These are phyloP conservation scores for Maccullochella peelii DNA, from an alignment of 2,113 vertebrate species.

Conservation along the genomic window DNA sequence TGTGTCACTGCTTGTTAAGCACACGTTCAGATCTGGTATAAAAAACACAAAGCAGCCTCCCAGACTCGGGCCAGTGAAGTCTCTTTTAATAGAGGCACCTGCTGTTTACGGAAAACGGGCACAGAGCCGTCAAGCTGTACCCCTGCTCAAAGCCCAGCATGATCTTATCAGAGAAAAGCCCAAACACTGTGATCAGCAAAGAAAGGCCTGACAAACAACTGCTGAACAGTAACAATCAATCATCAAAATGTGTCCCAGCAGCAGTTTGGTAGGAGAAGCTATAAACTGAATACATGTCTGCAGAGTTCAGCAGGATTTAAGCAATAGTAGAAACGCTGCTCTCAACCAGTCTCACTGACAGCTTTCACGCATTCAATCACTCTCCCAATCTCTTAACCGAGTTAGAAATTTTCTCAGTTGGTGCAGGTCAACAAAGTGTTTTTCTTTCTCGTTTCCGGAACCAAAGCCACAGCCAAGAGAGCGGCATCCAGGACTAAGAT, in stretches of 20 bases:
- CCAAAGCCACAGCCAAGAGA: constrained; percentile 40
- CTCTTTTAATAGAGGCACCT: constrained; percentile 74
- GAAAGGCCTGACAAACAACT: constrained; percentile 49
- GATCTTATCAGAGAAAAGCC: constrained; percentile 74
- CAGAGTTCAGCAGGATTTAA: constrained; percentile 8
- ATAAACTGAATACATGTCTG: constrained; percentile 13
- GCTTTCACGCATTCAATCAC: background rate
- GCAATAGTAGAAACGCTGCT: background rate
- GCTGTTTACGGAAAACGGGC: constrained; percentile 76
- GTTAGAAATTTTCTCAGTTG: constrained; percentile 26
- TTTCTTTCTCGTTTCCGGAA: constrained; percentile 55
- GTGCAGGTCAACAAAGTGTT: constrained; percentile 39
- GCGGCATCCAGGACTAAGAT: constrained; percentile 51
- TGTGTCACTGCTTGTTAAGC: constrained; percentile 32
- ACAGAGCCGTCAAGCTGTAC: constrained; percentile 33
- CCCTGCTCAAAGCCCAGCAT: constrained; percentile 35
- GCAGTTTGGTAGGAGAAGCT: constrained; percentile 12
- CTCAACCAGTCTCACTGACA: background rate
- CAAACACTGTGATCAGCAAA: constrained; percentile 48
- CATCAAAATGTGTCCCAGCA: constrained; percentile 14
- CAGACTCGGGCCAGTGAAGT: constrained; percentile 27
- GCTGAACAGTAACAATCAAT: constrained; percentile 23
- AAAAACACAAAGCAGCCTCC: constrained; percentile 56
- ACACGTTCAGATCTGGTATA: constrained; percentile 47
- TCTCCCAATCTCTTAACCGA: constrained; percentile 20